These are phyloP conservation scores for Oryctes rhinoceros DNA, from an alignment of 1,140 invertebrate species.

Conservation along the genomic window DNA sequence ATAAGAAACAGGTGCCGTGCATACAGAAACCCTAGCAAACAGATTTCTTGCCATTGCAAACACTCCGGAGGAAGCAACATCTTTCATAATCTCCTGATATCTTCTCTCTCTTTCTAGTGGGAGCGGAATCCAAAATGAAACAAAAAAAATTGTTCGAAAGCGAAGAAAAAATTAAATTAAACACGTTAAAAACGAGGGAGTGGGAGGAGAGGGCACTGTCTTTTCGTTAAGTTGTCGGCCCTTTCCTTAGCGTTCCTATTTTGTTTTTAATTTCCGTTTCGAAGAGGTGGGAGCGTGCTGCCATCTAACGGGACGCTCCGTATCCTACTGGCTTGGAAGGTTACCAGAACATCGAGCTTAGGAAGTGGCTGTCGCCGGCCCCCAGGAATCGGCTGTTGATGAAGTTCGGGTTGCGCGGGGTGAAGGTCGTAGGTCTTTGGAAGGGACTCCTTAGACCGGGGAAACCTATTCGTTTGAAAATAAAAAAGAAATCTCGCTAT, in stretches of 20 bases:
- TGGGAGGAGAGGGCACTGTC: neutral
- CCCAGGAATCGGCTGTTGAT: slow-evolving; percentile 38
- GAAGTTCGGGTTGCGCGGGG: slow-evolving; percentile 12
- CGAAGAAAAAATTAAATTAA: neutral
- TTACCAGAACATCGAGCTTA: slow-evolving; percentile 41
- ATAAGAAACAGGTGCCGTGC: neutral
- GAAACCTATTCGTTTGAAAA: neutral
- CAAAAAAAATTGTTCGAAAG: neutral
- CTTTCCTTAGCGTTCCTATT: neutral
- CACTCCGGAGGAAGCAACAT: no score
- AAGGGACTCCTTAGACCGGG: slow-evolving; percentile 14
- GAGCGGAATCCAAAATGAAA: neutral
- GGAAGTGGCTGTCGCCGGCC: slow-evolving; percentile 38
- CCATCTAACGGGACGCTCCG: no score
- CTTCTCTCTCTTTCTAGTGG: neutral
- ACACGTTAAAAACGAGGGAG: neutral
- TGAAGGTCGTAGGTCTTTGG: neutral
- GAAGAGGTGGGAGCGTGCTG: neutral
- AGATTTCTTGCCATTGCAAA: no score
- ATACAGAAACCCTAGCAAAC: neutral
- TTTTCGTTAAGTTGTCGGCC: neutral
- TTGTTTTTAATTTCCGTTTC: neutral
- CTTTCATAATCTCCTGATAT: neutral
- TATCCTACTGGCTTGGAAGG: neutral
- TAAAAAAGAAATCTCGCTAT: neutral